Percentiles rank a stretch among this genome's conserved stretches.
Conservation (phyloP, 2,888 invertebrate genomes). For the Hypomecis atomaria region DNA sequence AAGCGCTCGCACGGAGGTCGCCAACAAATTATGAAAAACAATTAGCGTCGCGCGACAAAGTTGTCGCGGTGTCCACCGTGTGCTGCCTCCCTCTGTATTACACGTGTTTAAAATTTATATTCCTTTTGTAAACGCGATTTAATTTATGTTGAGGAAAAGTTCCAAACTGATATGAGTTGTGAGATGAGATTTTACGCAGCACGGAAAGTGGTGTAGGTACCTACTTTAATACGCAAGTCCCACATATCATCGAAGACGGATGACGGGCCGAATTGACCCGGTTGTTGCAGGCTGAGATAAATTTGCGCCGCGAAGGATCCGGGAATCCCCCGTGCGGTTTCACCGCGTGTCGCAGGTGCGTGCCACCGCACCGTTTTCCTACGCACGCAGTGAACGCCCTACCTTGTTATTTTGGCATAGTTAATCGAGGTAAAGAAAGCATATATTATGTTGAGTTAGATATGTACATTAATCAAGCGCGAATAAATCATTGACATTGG, state of each 20-base stretch:
- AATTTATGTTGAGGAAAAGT: constrained; percentile 36
- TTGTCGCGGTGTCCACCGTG: constrained; percentile 50
- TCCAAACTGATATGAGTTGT: constrained; percentile 29
- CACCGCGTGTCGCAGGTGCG: constrained; percentile 53
- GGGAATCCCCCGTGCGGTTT: constrained; percentile 17
- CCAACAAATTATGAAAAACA: constrained; percentile 77
- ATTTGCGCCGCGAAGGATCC: constrained; percentile 41
- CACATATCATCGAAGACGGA: constrained; percentile 15
- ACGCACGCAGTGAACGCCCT: constrained; percentile 2
- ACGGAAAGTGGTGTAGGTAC: no score
- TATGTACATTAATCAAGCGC: not conserved
- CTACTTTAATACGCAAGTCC: constrained; percentile 2
- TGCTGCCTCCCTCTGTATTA: constrained; percentile 31
- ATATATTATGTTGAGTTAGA: not conserved
- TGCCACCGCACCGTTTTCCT: constrained; percentile 45
- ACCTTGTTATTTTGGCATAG: constrained; percentile 12
- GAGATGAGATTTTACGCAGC: constrained; percentile 17
- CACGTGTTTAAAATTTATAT: constrained; percentile 50
- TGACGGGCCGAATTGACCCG: constrained; percentile 36
- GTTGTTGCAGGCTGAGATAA: constrained; percentile 56
- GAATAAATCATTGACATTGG: not conserved
- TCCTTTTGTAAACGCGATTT: constrained; percentile 48
- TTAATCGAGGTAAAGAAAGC: not conserved
- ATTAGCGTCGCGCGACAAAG: constrained; percentile 64
- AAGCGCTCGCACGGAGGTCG: constrained; percentile 42